These are phyloP conservation scores for Ferrisia virgata DNA, from an alignment of 2,888 invertebrate species.

Conservation along the genomic window DNA sequence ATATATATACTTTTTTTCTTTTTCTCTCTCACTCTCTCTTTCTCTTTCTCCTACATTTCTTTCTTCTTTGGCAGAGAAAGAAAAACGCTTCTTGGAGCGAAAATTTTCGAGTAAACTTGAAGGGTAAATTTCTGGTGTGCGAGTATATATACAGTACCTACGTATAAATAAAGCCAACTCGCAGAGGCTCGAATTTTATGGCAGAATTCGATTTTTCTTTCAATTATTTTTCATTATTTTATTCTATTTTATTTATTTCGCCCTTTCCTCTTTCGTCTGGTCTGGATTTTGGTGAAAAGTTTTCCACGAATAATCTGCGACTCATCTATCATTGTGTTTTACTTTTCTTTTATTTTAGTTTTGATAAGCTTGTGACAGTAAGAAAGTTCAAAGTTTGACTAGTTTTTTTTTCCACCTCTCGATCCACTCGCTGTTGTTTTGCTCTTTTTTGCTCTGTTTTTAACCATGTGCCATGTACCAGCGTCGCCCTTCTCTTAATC, in stretches of 20 bases:
- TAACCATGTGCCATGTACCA: too few species aligned
- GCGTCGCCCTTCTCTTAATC: background rate
- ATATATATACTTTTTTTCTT: too few species aligned
- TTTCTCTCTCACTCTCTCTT: too few species aligned
- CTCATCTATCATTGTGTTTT: background rate
- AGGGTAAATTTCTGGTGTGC: background rate
- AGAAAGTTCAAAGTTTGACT: background rate
- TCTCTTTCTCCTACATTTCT: too few species aligned
- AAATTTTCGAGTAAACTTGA: background rate
- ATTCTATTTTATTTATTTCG: background rate
- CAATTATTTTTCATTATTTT: slow-evolving; percentile 7
- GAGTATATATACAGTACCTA: too few species aligned
- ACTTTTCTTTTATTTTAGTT: background rate
- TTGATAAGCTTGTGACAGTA: background rate
- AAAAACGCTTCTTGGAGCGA: background rate
- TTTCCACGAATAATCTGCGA: background rate
- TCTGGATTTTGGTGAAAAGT: background rate
- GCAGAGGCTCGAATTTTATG: background rate
- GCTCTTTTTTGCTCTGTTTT: too few species aligned
- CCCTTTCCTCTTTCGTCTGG: background rate
- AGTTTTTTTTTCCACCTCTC: background rate
- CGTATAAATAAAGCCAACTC: background rate
- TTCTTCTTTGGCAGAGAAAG: background rate
- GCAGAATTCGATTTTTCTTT: background rate
- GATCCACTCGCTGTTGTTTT: background rate